These are phyloP conservation scores for Tauraco erythrolophus DNA, from an alignment of 2,113 vertebrate genomes.

Conservation along the genomic window DNA sequence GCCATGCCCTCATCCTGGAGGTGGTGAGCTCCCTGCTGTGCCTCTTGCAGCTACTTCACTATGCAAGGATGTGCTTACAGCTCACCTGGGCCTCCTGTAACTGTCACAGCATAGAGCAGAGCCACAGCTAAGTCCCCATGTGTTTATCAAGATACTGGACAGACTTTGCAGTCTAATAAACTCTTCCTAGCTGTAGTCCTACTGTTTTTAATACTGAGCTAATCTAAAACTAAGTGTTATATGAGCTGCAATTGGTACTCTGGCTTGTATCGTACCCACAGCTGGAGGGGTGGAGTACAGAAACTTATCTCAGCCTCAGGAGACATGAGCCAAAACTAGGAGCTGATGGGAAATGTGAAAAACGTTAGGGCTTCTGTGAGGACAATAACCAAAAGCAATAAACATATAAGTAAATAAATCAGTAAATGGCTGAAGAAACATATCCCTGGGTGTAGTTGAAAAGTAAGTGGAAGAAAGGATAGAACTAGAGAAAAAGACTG, in stretches of 20 bases:
- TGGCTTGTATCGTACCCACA: neutral
- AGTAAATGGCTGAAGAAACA: neutral
- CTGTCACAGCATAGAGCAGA: neutral
- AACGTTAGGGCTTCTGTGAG: neutral
- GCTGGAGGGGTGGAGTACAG: neutral
- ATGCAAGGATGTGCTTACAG: neutral
- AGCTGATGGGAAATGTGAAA: neutral
- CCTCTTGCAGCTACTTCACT: neutral
- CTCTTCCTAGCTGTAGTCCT: neutral
- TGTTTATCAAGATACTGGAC: neutral
- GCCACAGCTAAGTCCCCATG: neutral
- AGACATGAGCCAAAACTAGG: neutral
- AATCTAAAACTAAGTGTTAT: neutral
- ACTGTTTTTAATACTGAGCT: neutral
- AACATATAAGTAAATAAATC: constrained; percentile 13
- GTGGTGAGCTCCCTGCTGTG: neutral
- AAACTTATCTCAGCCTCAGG: neutral
- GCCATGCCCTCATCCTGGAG: neutral
- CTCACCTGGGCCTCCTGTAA: neutral
- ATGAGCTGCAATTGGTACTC: neutral
- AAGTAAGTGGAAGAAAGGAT: neutral
- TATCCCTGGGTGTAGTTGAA: neutral
- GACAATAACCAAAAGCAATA: neutral
- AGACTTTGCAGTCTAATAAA: neutral
- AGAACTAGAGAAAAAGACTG: neutral